phyloP scores from a whole-genome alignment of 2,888 invertebrate genomes.

The Ophonus ardosiacus region DNA sequence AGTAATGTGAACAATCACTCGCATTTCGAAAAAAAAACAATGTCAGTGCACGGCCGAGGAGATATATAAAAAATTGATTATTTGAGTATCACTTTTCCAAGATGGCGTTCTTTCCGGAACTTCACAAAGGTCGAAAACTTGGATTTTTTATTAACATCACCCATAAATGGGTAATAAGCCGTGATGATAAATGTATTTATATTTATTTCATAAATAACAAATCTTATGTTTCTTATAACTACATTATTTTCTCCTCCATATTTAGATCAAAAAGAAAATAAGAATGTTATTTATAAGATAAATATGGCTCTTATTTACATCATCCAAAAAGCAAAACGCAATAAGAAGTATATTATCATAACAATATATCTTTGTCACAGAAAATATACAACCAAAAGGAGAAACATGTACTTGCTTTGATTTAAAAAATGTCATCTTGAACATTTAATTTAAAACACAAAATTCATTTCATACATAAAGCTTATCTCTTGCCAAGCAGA shows the following conservation, averaged over 20 bases:
- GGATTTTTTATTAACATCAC: too few species aligned
- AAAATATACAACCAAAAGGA: not conserved
- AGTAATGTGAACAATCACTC: too few species aligned
- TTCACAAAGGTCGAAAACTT: too few species aligned
- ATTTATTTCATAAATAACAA: not conserved
- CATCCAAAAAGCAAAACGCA: not conserved
- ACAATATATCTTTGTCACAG: conserved; percentile 19
- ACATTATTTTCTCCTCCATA: not conserved
- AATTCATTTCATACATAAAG: conserved; percentile 9
- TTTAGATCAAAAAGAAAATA: not conserved
- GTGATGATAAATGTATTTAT: too few species aligned
- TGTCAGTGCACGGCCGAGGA: too few species aligned
- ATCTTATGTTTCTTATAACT: not conserved
- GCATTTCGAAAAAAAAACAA: too few species aligned
- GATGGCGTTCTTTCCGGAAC: too few species aligned
- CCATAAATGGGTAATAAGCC: too few species aligned
- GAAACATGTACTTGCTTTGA: not conserved
- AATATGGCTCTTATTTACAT: not conserved
- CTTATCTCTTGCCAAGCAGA: not conserved
- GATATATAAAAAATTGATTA: too few species aligned
- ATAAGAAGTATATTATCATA: not conserved
- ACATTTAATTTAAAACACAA: conserved; percentile 15
- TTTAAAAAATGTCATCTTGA: conserved; percentile 19
- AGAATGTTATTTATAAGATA: not conserved
- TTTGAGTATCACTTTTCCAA: too few species aligned